These are phyloP conservation scores for Leptodactylus fuscus DNA, from an alignment of 2,113 vertebrate species.

Conservation along the genomic window DNA sequence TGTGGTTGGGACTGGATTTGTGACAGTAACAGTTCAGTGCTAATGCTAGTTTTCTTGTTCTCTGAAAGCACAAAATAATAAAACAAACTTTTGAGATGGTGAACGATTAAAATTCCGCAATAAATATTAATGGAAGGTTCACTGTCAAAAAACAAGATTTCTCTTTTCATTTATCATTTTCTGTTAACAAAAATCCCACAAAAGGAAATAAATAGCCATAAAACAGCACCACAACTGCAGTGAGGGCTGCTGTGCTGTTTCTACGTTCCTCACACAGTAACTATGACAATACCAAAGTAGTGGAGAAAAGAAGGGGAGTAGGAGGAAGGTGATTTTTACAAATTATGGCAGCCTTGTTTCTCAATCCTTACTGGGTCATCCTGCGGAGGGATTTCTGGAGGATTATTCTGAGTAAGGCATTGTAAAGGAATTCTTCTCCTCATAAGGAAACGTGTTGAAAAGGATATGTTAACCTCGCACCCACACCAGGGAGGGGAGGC, in stretches of 20 bases:
- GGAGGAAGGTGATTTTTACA: constrained; percentile 49
- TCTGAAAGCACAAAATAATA: neutral
- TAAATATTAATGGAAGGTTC: no score
- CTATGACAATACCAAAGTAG: constrained; percentile 18
- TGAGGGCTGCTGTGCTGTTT: neutral
- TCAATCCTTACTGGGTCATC: constrained; percentile 60
- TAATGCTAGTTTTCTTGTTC: neutral
- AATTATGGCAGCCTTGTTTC: constrained; percentile 26
- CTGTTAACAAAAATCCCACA: no score
- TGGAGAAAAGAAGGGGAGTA: neutral
- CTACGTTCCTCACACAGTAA: neutral
- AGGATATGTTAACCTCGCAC: constrained; percentile 49
- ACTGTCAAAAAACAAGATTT: no score
- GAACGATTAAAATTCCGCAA: neutral
- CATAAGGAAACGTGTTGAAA: constrained; percentile 56
- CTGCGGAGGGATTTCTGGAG: constrained; percentile 42
- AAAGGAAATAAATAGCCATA: no score
- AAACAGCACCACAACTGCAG: no score
- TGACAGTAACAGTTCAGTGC: no score
- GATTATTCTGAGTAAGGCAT: constrained; percentile 52
- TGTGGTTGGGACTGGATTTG: no score
- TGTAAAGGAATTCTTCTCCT: constrained; percentile 58
- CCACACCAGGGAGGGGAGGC: constrained; percentile 45
- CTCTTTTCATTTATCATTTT: no score
- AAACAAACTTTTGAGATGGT: neutral